Evolutionary conservation across 23 tunicate species (phyloP).

Genomic region (Halocynthia aurantium): DNA sequence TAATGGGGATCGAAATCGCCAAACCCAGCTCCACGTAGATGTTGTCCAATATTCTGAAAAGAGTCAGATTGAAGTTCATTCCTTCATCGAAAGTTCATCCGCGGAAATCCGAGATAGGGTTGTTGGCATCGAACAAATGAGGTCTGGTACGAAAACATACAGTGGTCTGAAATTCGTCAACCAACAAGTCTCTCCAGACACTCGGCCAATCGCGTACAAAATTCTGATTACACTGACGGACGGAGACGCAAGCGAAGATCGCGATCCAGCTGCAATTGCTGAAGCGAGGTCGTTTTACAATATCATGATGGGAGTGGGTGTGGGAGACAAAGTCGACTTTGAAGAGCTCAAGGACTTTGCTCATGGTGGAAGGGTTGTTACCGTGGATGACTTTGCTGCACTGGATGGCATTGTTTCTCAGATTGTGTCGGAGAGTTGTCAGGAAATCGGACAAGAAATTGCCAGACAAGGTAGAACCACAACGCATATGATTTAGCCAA

Average conservation of each 20-base stretch:
- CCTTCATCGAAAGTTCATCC: slow-evolving; percentile 12
- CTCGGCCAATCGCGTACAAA: slow-evolving; percentile 48
- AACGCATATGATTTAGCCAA: neutral
- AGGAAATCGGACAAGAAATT: slow-evolving; percentile 28
- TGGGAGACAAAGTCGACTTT: slow-evolving; percentile 48
- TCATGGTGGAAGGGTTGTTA: slow-evolving; percentile 24
- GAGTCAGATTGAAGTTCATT: slow-evolving; percentile 44
- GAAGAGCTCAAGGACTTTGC: slow-evolving; percentile 58
- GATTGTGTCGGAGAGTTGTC: slow-evolving; percentile 55
- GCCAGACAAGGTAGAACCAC: slow-evolving; percentile 10
- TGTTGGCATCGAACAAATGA: slow-evolving; percentile 45
- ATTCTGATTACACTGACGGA: slow-evolving; percentile 90
- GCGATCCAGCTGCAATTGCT: slow-evolving; percentile 48
- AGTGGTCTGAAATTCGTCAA: slow-evolving; percentile 64
- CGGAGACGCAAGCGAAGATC: slow-evolving; percentile 81
- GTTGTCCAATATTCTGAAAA: slow-evolving; percentile 76
- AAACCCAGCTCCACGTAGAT: slow-evolving; percentile 37
- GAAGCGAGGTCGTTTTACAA: slow-evolving; percentile 52
- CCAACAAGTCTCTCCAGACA: slow-evolving; percentile 29
- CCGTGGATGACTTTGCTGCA: slow-evolving; percentile 52
- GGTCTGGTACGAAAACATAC: slow-evolving; percentile 87
- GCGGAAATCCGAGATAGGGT: slow-evolving; percentile 34
- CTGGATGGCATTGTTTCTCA: slow-evolving; percentile 41
- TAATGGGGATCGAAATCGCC: neutral
- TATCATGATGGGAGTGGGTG: slow-evolving; percentile 80